Percentiles rank a stretch among this genome's conserved stretches.
phyloP scores from a whole-genome alignment of 1,140 invertebrate species.

The Platorchestia sp. region DNA sequence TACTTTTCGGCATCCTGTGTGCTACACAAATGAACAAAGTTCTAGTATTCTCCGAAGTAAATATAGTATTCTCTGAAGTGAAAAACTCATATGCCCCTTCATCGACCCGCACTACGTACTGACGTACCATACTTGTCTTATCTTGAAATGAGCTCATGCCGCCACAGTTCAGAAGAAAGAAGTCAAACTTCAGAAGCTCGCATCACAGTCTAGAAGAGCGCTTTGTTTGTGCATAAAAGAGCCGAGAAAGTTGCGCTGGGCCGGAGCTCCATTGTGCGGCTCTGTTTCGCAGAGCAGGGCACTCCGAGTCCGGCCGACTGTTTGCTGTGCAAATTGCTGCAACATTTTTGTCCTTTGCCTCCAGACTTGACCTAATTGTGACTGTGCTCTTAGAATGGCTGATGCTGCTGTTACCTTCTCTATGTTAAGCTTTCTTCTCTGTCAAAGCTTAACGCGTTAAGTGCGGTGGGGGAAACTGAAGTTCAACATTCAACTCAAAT shows the following conservation, averaged over 20 bases:
- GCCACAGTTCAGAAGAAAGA: not conserved
- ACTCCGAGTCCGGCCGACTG: not conserved
- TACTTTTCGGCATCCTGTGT: no score
- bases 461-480: no score
- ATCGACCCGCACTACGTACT: not conserved
- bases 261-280: conserved; percentile 1
- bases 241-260: not conserved
- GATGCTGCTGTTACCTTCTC: not conserved
- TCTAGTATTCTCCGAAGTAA: no score
- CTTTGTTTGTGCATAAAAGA: conserved; percentile 40
- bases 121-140: not conserved
- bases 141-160: not conserved
- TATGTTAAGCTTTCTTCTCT: not conserved
- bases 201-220: not conserved
- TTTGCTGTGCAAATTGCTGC: not conserved
- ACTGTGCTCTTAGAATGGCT: not conserved
- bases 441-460: not conserved
- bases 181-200: conserved; percentile 44
- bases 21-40: no score
- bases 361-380: not conserved
- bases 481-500: no score
- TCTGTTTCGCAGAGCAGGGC: not conserved
- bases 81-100: not conserved
- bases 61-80: no score
- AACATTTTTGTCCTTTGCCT: not conserved